Base-by-base conservation (phyloP, 2,797 vertebrate genomes). In the Bovichtus variegatus region DNA sequence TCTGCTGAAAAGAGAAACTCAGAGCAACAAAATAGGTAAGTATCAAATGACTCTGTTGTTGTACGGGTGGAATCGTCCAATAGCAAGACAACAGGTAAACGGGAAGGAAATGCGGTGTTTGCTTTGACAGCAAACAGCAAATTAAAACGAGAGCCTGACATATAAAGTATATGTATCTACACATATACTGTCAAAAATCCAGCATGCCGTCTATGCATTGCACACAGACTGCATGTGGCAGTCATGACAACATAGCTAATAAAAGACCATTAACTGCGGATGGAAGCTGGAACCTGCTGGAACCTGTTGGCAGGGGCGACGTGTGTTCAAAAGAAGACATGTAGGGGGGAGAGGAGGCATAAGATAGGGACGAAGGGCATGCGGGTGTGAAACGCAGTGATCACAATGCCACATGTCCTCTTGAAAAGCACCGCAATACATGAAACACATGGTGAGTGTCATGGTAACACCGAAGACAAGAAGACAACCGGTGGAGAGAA, bases 371-470 rank as follows among this genome's bases (percentile, higher is more conserved):
- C 29, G 34, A 55, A 63, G 79, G 63, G 40, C 68, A 64, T n/a
- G 40, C 40, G 18, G 36, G 11, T 74, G 53, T 50, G 68, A 71
- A 79, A 77, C 63, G 65, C 76, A 83, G 38, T 47, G 25, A 72
- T 36, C 15, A 6, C 29, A 49, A 21, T 5, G 59, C 50, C 57
- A 16, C 82, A 61, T 80, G 41, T 70, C 49, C 66, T 71, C 69
- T 80, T 65, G 27, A 16, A 9, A 4, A 34, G 76, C 55, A 71
- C 76, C 75, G 71, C 67, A 13, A 75, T 77, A 87, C 25, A 23
- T 61, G 74, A 79, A 70, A 38, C 79, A 91, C 81, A 87, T 82
- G 71, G 83, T 65, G 75, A 25, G 44, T 36, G 57, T 21, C 59
- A 44, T 49, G 50, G 34, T 36, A 25, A 18, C 16, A 4, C 25